These are phyloP conservation scores for Penaeus monodon DNA, from an alignment of 2,888 invertebrate species.

Conservation along the genomic window DNA sequence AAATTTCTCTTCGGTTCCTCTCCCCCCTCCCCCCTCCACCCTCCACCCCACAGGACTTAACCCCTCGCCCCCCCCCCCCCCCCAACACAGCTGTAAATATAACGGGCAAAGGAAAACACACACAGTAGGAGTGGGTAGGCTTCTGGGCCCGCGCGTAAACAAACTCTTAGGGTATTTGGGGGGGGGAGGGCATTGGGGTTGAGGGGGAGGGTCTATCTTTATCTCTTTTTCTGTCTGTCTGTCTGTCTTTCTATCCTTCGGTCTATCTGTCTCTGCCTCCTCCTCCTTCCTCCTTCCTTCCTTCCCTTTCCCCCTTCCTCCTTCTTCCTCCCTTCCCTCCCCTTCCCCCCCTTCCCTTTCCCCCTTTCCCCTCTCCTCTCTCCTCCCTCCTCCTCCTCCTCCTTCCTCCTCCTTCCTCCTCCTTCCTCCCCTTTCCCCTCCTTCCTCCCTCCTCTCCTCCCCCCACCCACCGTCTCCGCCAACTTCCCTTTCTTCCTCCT, in stretches of 20 bases:
- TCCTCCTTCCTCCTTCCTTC: not conserved
- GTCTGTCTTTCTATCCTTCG: not conserved
- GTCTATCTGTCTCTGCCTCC: not conserved
- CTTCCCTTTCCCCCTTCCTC: not conserved
- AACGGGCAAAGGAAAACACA: no score
- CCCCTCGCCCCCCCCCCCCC: no score
- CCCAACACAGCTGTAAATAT: no score
- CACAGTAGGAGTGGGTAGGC: no score
- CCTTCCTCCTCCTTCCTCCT: not conserved
- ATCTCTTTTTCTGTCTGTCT: not conserved
- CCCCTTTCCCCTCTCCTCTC: not conserved
- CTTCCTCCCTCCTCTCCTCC: no score
- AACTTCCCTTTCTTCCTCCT: not conserved
- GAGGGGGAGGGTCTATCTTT: not conserved
- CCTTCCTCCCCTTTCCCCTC: not conserved
- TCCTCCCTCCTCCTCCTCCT: not conserved
- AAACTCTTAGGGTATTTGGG: not conserved
- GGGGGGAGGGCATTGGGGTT: no score
- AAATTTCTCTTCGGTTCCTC: no score
- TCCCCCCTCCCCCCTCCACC: no score
- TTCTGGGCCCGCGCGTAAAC: no score
- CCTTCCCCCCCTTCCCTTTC: not conserved
- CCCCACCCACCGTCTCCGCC: not conserved
- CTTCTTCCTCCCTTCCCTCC: not conserved
- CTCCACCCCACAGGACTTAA: no score